A percentile compares a stretch with the other conserved stretches of the same genome.
These are phyloP conservation scores for Calephelis nemesis DNA, from an alignment of 1,140 invertebrate genomes.

Conservation along the genomic window DNA sequence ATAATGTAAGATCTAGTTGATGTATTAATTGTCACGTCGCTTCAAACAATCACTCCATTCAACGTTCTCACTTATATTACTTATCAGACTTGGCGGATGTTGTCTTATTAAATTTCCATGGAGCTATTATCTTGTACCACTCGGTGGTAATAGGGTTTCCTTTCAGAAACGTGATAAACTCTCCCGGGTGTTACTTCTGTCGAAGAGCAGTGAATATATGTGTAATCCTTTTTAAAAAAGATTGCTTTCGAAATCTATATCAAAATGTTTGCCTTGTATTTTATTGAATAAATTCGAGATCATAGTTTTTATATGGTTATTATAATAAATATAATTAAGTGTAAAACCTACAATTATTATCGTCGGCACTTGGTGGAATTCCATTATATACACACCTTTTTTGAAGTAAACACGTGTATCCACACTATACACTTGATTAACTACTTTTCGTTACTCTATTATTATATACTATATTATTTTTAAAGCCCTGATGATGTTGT, in stretches of 20 bases:
- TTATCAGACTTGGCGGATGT: slow-evolving; percentile 61
- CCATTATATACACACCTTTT: too few relatives aligned
- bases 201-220: slow-evolving; percentile 21
- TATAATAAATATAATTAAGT: too few relatives aligned
- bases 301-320: too few relatives aligned
- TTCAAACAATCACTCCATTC: slow-evolving; percentile 14
- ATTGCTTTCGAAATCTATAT: slow-evolving; percentile 6
- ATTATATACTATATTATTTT: too few relatives aligned
- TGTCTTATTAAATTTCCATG: slow-evolving; percentile 60
- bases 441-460: too few relatives aligned
- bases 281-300: neutral
- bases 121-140: slow-evolving; percentile 19
- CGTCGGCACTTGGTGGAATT: too few relatives aligned
- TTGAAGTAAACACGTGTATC: too few relatives aligned
- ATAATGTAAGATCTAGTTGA: slow-evolving; percentile 10
- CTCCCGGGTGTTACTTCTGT: slow-evolving; percentile 24
- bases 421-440: too few relatives aligned
- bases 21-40: slow-evolving; percentile 17
- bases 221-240: slow-evolving; percentile 9
- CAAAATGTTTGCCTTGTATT: neutral
- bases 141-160: slow-evolving; percentile 17
- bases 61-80: slow-evolving; percentile 61
- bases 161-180: slow-evolving; percentile 18
- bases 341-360: too few relatives aligned
- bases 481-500: too few relatives aligned